Percentiles rank a stretch among this genome's conserved stretches.
phyloP scores from a whole-genome alignment of 2,113 vertebrate species.

The Odocoileus virginianus region DNA sequence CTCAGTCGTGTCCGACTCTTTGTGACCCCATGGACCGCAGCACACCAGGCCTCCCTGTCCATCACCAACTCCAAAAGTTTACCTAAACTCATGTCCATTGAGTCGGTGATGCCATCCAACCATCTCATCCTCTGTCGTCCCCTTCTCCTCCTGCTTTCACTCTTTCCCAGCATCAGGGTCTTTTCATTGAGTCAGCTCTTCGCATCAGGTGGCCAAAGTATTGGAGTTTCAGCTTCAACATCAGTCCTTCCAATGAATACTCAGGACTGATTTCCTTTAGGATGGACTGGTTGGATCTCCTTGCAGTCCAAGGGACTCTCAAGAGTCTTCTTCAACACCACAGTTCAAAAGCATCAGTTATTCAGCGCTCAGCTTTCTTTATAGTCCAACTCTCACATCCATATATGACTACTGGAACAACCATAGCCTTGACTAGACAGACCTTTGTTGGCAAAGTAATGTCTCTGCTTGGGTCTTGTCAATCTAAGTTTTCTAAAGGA shows the following conservation, averaged over 20 bases:
- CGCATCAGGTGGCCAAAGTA: not conserved
- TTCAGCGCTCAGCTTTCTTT: fast-evolving
- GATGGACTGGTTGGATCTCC: not conserved
- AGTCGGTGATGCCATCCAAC: not conserved
- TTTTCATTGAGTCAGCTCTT: not conserved
- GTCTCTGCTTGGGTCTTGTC: not conserved
- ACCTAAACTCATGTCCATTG: not conserved
- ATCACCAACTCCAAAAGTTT: not conserved
- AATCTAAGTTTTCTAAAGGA: not conserved
- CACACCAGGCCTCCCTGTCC: not conserved
- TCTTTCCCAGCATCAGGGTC: not conserved
- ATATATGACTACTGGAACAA: not conserved
- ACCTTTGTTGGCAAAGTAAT: not conserved
- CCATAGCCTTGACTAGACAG: not conserved
- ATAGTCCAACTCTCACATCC: not conserved
- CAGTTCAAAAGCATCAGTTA: not conserved
- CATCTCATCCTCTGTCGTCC: not conserved
- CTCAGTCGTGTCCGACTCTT: not conserved
- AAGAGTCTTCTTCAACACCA: not conserved
- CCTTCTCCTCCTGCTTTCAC: not conserved
- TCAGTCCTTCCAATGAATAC: not conserved
- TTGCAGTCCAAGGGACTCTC: not conserved
- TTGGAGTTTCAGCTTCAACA: not conserved
- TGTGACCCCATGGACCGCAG: not conserved
- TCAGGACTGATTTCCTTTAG: not conserved